These are phyloP conservation scores for Petromus typicus DNA, from an alignment of 2,113 vertebrate species.

Conservation along the genomic window DNA sequence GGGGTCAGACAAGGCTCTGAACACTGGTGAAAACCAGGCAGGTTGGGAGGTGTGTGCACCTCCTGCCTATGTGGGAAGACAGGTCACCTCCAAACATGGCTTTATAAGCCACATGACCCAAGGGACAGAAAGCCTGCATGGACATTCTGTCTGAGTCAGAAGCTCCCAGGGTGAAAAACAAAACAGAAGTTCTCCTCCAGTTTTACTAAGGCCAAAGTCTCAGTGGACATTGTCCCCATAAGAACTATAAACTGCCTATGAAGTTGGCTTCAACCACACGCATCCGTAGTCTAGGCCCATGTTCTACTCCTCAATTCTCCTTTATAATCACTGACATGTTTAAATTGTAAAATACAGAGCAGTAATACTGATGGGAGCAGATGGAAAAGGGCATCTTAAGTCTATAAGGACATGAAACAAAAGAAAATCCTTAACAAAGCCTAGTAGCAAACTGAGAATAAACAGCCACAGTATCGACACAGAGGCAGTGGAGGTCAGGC, in stretches of 20 bases:
- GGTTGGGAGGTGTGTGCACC: background rate
- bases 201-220: background rate
- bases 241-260: background rate
- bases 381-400: background rate
- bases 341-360: background rate
- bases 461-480: background rate
- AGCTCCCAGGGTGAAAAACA: background rate
- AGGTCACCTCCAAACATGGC: background rate
- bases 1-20: background rate
- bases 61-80: accelerated
- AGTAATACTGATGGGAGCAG: background rate
- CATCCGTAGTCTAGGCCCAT: background rate
- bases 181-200: background rate
- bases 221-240: background rate
- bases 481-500: background rate
- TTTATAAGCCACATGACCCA: background rate
- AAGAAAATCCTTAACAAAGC: background rate
- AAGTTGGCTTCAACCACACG: background rate
- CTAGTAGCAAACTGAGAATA: background rate
- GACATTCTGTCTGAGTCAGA: background rate
- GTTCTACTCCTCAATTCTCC: background rate
- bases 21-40: no score
- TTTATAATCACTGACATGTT: background rate
- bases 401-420: background rate
- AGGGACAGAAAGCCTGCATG: background rate